These are phyloP conservation scores for Phataginus tetradactyla DNA, from an alignment of 2,797 vertebrate genomes.

Conservation along the genomic window DNA sequence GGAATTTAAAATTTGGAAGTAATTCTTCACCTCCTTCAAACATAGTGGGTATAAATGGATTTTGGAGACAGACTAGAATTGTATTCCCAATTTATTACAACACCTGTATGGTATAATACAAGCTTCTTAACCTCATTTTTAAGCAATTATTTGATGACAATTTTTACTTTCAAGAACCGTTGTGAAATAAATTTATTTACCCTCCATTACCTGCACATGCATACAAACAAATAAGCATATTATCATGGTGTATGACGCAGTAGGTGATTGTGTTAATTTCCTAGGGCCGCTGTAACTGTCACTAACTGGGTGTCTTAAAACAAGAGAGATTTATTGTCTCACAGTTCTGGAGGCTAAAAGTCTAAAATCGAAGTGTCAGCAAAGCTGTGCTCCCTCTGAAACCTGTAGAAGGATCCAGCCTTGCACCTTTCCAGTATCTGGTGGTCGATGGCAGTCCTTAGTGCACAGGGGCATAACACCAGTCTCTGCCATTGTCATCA, in stretches of 20 bases:
- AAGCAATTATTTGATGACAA: neutral
- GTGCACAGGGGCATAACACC: neutral
- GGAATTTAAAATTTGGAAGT: neutral
- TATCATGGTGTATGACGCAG: neutral
- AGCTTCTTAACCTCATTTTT: neutral
- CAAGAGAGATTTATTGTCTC: too few species aligned
- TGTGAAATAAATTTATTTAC: neutral
- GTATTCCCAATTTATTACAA: accelerated
- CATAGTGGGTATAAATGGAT: neutral
- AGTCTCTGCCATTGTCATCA: neutral
- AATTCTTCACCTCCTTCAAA: neutral
- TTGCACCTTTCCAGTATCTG: neutral
- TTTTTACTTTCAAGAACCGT: neutral
- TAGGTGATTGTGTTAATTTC: neutral
- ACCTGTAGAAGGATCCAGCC: too few species aligned
- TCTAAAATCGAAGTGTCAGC: too few species aligned
- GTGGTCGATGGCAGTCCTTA: neutral
- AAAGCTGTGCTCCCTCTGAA: neutral
- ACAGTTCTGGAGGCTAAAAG: too few species aligned
- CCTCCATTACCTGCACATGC: neutral
- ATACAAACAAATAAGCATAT: neutral
- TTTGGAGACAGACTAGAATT: neutral
- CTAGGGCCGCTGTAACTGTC: neutral
- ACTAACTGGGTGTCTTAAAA: neutral
- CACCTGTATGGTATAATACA: neutral